These are phyloP conservation scores for Argyra leucocephala DNA, from an alignment of 2,888 invertebrate genomes.

Conservation along the genomic window DNA sequence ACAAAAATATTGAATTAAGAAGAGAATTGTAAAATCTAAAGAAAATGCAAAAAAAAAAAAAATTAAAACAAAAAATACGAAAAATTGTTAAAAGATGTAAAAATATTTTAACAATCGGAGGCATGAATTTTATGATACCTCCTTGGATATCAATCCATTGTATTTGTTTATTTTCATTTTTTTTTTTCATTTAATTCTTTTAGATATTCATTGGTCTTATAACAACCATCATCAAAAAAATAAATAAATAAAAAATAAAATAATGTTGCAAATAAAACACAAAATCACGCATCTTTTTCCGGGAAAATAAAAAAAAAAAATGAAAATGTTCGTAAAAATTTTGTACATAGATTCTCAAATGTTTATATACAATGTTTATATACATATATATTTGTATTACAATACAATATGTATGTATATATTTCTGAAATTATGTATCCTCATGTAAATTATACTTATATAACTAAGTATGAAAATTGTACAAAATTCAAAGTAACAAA, in stretches of 20 bases:
- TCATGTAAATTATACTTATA: not conserved
- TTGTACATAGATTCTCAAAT: not conserved
- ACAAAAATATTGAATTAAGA: not conserved
- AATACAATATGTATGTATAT: too few species aligned
- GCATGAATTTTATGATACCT: slow-evolving; percentile 6
- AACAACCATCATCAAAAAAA: not conserved
- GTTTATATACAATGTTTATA: not conserved
- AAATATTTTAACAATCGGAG: slow-evolving; percentile 6
- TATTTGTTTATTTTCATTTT: not conserved
- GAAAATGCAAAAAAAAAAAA: too few species aligned
- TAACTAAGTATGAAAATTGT: not conserved
- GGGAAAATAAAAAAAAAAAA: not conserved
- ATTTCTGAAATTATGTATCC: not conserved
- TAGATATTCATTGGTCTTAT: not conserved
- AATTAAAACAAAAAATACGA: not conserved
- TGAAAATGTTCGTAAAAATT: not conserved
- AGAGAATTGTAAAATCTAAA: not conserved
- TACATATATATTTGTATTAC: not conserved
- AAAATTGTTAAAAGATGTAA: slow-evolving; percentile 3
- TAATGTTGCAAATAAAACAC: not conserved
- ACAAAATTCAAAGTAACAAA: not conserved
- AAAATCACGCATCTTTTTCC: slow-evolving; percentile 6
- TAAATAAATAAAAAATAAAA: not conserved
- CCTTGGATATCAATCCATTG: slow-evolving; percentile 6
- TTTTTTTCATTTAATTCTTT: not conserved